Conservation (phyloP, 2,113 vertebrate genomes). For the Malaclemys terrapin region DNA sequence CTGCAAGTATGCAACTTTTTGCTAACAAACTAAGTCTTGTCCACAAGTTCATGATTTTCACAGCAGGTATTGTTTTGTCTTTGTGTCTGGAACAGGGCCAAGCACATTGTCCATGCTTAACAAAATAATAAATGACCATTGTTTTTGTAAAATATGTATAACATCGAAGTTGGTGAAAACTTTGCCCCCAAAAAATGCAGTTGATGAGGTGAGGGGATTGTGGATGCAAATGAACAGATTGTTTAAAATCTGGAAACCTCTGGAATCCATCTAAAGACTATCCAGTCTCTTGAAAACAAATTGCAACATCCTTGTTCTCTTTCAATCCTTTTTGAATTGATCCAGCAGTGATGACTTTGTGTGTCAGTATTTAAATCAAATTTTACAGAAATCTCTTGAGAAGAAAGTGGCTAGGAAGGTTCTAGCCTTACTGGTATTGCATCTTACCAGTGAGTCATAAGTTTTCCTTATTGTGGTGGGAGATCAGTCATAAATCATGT, state of each 20-base stretch:
- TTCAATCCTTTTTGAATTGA: neutral
- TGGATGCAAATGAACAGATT: neutral
- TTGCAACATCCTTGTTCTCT: neutral
- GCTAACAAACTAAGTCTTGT: neutral
- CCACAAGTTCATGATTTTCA: neutral
- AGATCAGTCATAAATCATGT: slow-evolving; percentile 2
- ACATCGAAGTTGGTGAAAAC: neutral
- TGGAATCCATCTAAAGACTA: neutral
- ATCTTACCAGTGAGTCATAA: slow-evolving; percentile 2
- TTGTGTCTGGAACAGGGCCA: neutral
- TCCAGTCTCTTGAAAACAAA: neutral
- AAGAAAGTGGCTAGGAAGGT: slow-evolving; percentile 39
- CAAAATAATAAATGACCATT: fast-evolving
- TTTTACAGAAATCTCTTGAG: slow-evolving; percentile 19
- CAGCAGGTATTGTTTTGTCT: neutral
- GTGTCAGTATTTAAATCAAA: slow-evolving; percentile 2
- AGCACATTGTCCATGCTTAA: neutral
- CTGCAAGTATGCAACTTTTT: neutral
- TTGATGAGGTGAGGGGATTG: neutral
- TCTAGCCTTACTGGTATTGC: neutral
- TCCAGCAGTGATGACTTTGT: neutral
- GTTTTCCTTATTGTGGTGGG: neutral
- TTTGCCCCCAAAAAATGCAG: neutral
- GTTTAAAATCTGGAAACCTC: neutral
- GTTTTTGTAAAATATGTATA: neutral